Conservation (phyloP, 1,140 invertebrate genomes). For the Drosophila ficusphila region DNA sequence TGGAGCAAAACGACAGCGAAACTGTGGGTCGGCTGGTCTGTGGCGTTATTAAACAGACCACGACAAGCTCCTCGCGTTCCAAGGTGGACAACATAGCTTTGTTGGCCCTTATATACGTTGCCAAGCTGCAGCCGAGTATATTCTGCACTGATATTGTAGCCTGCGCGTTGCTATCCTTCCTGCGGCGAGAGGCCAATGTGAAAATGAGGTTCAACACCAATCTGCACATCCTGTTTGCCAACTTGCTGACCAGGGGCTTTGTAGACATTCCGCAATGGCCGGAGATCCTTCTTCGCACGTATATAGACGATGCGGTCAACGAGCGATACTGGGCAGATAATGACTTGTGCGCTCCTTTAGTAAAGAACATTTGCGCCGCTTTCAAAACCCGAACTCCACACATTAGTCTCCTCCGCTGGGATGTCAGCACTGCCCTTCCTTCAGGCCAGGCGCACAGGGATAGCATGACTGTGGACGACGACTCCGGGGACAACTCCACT, state of each 20-base stretch:
- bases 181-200: constrained; percentile 92
- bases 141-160: constrained; percentile 92
- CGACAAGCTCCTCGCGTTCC: constrained; percentile 86
- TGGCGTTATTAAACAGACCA: constrained; percentile 88
- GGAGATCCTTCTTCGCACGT: constrained; percentile 91
- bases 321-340: constrained; percentile 97
- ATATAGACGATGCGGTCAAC: constrained; percentile 96
- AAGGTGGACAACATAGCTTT: constrained; percentile 93
- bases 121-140: constrained; percentile 91
- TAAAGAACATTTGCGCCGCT: constrained; percentile 95
- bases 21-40: constrained; percentile 86
- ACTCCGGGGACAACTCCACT: constrained; percentile 85
- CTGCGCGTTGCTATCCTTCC: constrained; percentile 91
- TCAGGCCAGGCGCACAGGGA: constrained; percentile 82
- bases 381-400: constrained; percentile 93
- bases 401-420: constrained; percentile 86
- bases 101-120: constrained; percentile 91
- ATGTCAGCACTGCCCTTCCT: constrained; percentile 84
- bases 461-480: constrained; percentile 84
- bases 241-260: constrained; percentile 93
- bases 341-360: constrained; percentile 94
- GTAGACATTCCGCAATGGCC: constrained; percentile 91
- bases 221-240: constrained; percentile 93
- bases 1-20: constrained; percentile 87
- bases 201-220: constrained; percentile 87